These are phyloP conservation scores for Carcharodon carcharias DNA, from an alignment of 2,797 vertebrate genomes.

Conservation along the genomic window DNA sequence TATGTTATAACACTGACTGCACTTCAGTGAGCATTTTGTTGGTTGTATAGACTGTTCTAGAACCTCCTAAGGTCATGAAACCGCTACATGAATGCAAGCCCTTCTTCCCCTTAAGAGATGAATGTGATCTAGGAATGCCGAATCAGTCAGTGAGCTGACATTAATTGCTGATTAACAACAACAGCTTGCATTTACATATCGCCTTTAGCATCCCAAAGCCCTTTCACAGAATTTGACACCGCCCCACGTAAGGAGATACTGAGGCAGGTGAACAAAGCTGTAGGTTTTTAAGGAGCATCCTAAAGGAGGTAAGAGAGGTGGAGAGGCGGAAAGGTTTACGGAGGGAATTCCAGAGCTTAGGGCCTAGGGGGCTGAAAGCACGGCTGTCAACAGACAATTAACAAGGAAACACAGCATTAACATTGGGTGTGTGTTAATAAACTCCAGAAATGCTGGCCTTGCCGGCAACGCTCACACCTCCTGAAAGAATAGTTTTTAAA, in stretches of 20 bases:
- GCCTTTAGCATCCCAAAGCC: not conserved
- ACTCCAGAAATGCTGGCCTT: too few species aligned
- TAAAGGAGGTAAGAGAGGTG: not conserved
- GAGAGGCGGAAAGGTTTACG: not conserved
- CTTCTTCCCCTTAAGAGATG: not conserved
- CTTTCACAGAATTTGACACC: too few species aligned
- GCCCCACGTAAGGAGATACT: not conserved
- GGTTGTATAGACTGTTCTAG: not conserved
- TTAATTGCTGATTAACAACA: not conserved
- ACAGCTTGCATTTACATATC: not conserved
- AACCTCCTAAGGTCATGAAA: not conserved
- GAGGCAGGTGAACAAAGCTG: not conserved
- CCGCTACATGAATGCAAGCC: not conserved
- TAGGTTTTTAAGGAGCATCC: not conserved
- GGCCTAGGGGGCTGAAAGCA: not conserved
- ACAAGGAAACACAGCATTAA: not conserved
- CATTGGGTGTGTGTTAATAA: not conserved
- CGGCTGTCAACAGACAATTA: not conserved
- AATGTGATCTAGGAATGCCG: not conserved
- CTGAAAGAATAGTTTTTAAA: too few species aligned
- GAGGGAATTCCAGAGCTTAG: not conserved
- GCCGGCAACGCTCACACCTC: too few species aligned
- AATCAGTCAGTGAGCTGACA: not conserved
- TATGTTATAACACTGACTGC: not conserved
- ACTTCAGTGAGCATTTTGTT: not conserved